These are phyloP conservation scores for Dryoscopus gambensis DNA, from an alignment of 2,113 vertebrate genomes.

Conservation along the genomic window DNA sequence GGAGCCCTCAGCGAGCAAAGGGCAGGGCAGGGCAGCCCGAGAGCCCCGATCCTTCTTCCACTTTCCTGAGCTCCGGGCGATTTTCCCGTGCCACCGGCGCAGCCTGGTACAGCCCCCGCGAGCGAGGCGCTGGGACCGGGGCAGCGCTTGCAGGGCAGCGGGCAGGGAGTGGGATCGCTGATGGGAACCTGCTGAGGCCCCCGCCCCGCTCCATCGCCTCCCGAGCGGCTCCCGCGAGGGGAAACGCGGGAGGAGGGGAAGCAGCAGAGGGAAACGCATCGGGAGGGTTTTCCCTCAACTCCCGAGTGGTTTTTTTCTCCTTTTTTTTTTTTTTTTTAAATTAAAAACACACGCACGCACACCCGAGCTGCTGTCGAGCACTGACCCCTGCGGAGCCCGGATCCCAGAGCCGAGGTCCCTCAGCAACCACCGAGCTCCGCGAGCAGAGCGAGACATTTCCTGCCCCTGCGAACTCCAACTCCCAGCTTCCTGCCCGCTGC, in stretches of 20 bases:
- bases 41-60: not conserved
- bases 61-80: rapidly evolving
- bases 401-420: not conserved
- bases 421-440: rapidly evolving
- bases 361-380: not conserved
- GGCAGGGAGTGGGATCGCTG: not conserved
- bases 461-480: not conserved
- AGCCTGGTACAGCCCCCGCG: not conserved
- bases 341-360: not conserved
- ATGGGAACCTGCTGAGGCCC: not conserved
- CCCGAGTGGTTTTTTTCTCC: not conserved
- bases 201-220: not conserved
- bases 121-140: not conserved
- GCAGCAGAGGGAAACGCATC: not conserved
- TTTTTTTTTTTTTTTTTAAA: not conserved
- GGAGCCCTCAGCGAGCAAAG: not conserved
- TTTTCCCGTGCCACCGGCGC: not conserved
- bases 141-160: not conserved
- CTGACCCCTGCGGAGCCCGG: not conserved
- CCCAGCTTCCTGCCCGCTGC: constrained; percentile 19
- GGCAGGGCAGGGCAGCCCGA: not conserved
- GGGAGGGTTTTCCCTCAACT: not conserved
- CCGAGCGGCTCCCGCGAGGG: not conserved
- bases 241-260: not conserved
- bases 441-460: not conserved